Percentiles rank a stretch among this genome's conserved stretches.
Conservation (phyloP, 2,797 vertebrate genomes). For the Notamacropus eugenii region DNA sequence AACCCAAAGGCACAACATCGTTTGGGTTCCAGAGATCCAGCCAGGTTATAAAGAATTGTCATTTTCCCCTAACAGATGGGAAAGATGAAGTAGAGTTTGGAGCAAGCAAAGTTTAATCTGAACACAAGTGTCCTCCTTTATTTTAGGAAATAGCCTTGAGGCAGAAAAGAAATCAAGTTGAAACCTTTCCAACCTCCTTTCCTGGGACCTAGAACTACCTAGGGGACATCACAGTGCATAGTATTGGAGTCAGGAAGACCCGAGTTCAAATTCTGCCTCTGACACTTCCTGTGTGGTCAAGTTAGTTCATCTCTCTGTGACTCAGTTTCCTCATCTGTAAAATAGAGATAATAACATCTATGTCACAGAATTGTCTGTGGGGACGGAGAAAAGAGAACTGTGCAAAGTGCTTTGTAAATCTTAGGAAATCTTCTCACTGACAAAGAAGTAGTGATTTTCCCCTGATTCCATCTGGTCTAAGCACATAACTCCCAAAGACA, state of each 20-base stretch:
- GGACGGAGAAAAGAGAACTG: background rate
- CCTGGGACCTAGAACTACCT: background rate
- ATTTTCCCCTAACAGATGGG: slow-evolving; percentile 28
- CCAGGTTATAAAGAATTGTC: background rate
- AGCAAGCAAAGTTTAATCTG: background rate
- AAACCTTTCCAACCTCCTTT: background rate
- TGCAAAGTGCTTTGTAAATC: background rate
- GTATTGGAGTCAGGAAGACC: background rate
- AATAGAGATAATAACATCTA: background rate
- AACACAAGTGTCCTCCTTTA: background rate
- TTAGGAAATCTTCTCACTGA: background rate
- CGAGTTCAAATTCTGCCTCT: background rate
- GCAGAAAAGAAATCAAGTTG: background rate
- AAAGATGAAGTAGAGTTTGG: background rate
- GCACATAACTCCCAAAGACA: background rate
- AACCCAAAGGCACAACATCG: background rate
- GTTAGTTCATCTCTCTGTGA: background rate
- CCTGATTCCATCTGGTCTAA: background rate
- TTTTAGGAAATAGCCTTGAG: background rate
- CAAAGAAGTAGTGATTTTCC: background rate
- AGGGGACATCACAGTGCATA: background rate
- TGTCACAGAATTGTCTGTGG: background rate
- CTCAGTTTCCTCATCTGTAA: background rate
- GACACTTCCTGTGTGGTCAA: background rate
- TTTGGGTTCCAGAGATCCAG: background rate